A percentile compares a stretch with the other conserved stretches of the same genome.
These are phyloP conservation scores for Halichoeres trimaculatus DNA, from an alignment of 2,113 vertebrate genomes.

Conservation along the genomic window DNA sequence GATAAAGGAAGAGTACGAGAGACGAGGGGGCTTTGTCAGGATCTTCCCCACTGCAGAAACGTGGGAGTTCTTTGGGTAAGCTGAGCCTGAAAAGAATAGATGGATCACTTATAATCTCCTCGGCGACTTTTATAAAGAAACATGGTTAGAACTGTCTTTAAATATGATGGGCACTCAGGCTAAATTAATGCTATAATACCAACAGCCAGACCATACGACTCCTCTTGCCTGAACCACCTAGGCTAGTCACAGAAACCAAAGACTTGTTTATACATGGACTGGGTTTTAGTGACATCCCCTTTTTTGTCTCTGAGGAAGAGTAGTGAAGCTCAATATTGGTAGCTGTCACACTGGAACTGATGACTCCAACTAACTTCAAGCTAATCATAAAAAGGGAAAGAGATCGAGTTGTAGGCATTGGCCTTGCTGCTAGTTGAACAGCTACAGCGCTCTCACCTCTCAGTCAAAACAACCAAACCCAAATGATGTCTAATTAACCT, in stretches of 20 bases:
- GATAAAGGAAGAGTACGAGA: conserved; percentile 92
- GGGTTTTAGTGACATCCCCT: too few species aligned
- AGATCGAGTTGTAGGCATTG: too few species aligned
- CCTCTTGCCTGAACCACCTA: conserved; percentile 19
- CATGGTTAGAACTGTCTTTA: conserved; percentile 14
- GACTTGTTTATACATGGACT: conserved; percentile 12
- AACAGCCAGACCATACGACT: conserved; percentile 21
- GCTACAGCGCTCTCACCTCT: too few species aligned
- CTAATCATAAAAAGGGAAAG: too few species aligned
- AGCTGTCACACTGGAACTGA: too few species aligned
- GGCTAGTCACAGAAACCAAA: background rate
- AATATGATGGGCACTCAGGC: conserved; percentile 21
- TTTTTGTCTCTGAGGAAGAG: too few species aligned
- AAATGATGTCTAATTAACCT: too few species aligned
- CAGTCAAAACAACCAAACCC: too few species aligned
- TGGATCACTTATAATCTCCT: conserved; percentile 19
- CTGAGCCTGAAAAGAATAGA: conserved; percentile 26
- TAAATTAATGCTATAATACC: background rate
- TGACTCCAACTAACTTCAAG: too few species aligned
- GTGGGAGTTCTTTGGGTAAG: conserved; percentile 94
- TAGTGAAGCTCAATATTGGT: too few species aligned
- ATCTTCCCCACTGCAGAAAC: conserved; percentile 95
- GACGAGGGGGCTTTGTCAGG: conserved; percentile 94
- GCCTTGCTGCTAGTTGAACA: too few species aligned
- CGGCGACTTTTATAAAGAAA: conserved; percentile 11